Percentiles rank a stretch among this genome's conserved stretches.
These are phyloP conservation scores for Nesogale talazaci DNA, from an alignment of 2,113 vertebrate genomes.

Conservation along the genomic window DNA sequence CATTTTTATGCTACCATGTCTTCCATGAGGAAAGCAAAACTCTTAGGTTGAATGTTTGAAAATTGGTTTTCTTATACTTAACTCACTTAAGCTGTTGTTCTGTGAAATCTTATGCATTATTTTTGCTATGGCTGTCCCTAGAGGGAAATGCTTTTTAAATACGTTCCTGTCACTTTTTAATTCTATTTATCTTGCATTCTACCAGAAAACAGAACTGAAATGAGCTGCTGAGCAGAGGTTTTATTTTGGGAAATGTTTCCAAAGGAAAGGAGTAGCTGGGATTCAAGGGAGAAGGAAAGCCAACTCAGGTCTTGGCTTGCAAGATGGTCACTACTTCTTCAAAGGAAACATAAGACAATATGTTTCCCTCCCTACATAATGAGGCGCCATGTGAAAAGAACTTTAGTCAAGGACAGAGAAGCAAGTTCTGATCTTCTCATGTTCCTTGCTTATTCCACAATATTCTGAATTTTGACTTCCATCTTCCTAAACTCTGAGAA, in stretches of 20 bases:
- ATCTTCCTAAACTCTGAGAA: too few species aligned
- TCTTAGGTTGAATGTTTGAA: background rate
- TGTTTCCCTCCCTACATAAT: too few species aligned
- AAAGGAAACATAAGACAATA: too few species aligned
- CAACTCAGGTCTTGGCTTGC: background rate
- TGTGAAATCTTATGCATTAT: background rate
- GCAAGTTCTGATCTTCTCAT: background rate
- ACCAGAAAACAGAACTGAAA: background rate
- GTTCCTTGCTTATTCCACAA: background rate
- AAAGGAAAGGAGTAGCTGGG: background rate
- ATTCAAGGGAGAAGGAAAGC: background rate
- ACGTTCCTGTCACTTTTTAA: background rate
- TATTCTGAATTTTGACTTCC: too few species aligned
- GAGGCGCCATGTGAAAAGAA: background rate
- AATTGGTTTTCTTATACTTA: constrained; percentile 2
- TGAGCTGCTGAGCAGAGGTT: background rate
- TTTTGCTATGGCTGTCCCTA: background rate
- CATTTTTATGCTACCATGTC: background rate
- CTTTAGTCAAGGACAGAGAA: background rate
- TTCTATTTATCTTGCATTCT: constrained; percentile 2
- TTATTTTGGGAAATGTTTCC: background rate
- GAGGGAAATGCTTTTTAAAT: background rate
- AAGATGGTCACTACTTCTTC: background rate
- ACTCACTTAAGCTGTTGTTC: background rate
- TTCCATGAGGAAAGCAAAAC: constrained; percentile 12